Evolutionary conservation across 2,797 vertebrate species (phyloP).

Genomic region (Gadopsis marmoratus): DNA sequence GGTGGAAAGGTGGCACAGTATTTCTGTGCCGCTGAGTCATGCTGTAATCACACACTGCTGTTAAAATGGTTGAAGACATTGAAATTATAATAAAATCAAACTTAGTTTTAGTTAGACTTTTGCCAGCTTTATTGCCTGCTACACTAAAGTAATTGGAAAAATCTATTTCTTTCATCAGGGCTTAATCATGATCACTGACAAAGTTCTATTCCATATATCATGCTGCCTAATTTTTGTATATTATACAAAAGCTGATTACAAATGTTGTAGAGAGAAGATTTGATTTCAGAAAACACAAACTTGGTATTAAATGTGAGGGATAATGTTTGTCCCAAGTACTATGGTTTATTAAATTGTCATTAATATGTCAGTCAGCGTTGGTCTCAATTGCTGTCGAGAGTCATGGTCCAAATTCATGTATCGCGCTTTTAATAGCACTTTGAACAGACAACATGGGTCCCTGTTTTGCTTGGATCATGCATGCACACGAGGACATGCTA

Average conservation of each 20-base stretch:
- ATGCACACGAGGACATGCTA: not conserved
- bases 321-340: not conserved
- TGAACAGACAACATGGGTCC: not conserved
- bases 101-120: not conserved
- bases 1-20: conserved; percentile 55
- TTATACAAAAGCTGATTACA: not conserved
- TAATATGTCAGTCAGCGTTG: not conserved
- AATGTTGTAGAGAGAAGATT: not conserved
- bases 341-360: not conserved
- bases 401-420: not conserved
- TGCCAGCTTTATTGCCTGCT: not conserved
- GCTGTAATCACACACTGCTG: conserved; percentile 22
- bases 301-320: not conserved
- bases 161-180: not conserved
- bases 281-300: not conserved
- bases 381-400: not conserved
- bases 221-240: not conserved
- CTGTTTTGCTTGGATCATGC: not conserved
- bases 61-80: not conserved
- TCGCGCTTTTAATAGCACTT: not conserved
- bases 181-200: not conserved
- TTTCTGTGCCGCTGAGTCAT: conserved; percentile 67
- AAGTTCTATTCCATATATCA: not conserved
- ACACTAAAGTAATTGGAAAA: not conserved
- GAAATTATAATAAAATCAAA: not conserved